Evolutionary conservation across 2,888 invertebrate species (phyloP).

Genomic region (Sinopyrophorus schimmeli): DNA sequence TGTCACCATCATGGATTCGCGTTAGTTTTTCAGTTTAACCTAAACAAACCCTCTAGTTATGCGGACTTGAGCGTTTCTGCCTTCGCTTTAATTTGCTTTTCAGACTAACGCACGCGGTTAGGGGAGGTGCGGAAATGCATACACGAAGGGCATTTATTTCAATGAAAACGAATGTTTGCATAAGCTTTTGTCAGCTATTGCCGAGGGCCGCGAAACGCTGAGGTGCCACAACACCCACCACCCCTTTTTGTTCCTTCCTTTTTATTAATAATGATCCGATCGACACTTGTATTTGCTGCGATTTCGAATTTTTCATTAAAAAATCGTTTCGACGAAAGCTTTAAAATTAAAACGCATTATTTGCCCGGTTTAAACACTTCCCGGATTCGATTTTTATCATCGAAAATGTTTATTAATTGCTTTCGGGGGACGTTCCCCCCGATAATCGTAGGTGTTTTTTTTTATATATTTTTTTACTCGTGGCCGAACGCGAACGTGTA

Average conservation of each 20-base stretch:
- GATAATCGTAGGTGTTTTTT: too few species aligned
- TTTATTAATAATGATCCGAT: too few species aligned
- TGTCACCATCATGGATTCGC: conserved; percentile 14
- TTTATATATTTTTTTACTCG: conserved; percentile 9
- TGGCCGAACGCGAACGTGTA: conserved; percentile 7
- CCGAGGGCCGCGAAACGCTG: not conserved
- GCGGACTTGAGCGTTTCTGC: conserved; percentile 6
- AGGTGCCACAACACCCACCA: too few species aligned
- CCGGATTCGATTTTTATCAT: too few species aligned
- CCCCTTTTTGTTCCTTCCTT: too few species aligned
- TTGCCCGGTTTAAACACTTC: too few species aligned
- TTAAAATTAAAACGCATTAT: too few species aligned
- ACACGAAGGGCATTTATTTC: conserved; percentile 14
- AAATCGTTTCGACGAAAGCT: too few species aligned
- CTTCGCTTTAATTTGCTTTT: conserved; percentile 16
- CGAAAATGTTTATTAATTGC: too few species aligned
- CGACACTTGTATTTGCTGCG: too few species aligned
- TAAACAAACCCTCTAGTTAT: conserved; percentile 9
- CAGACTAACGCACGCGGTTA: conserved; percentile 11
- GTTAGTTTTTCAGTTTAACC: conserved; percentile 18
- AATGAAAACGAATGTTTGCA: conserved; percentile 11
- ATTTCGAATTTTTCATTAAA: too few species aligned
- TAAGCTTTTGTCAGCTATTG: conserved; percentile 11
- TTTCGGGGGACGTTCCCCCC: too few species aligned
- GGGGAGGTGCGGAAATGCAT: conserved; percentile 17